Evolutionary conservation across 2,113 vertebrate species (phyloP).

Genomic region (Elanus axillaris): DNA sequence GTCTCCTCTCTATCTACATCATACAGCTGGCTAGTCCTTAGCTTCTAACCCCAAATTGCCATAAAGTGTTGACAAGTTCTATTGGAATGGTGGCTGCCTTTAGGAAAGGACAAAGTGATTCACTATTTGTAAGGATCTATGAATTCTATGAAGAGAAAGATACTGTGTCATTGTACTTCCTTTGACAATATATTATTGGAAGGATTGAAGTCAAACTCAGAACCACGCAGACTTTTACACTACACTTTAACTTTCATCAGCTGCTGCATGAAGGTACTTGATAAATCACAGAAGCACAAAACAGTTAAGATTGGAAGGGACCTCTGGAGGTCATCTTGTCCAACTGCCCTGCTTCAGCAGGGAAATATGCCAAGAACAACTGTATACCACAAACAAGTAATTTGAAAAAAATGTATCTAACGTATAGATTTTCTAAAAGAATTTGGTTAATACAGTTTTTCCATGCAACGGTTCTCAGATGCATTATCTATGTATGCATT

Average conservation of each 20-base stretch:
- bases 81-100: neutral
- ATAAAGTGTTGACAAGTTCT: neutral
- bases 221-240: neutral
- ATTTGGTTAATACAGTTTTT: neutral
- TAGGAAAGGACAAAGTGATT: neutral
- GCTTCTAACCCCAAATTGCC: neutral
- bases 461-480: neutral
- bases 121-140: neutral
- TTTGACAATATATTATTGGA: neutral
- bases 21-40: neutral
- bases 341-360: neutral
- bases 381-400: neutral
- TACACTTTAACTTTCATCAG: neutral
- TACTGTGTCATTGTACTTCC: neutral
- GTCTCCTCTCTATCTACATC: neutral
- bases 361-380: neutral
- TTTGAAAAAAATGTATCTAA: neutral
- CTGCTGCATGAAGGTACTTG: neutral
- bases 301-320: neutral
- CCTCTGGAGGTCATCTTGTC: neutral
- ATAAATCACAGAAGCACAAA: neutral
- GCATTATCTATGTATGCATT: accelerated
- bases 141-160: neutral
- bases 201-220: neutral
- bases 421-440: neutral